Evolutionary conservation across 2,888 invertebrate species (phyloP).

Genomic region (Chalcosyrphus nemorum): DNA sequence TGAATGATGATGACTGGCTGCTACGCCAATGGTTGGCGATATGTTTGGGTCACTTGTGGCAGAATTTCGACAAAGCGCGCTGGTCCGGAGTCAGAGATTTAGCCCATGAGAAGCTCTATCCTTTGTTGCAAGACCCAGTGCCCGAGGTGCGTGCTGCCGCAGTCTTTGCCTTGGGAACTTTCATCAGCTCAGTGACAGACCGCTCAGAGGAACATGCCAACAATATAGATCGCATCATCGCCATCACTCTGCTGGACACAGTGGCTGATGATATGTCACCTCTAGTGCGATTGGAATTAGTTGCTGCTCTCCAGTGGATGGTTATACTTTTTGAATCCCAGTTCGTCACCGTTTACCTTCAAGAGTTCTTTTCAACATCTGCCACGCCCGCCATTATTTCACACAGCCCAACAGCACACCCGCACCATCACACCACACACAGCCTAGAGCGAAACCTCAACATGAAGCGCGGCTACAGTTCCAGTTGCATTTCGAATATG

Average conservation of each 20-base stretch:
- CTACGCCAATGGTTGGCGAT: slow-evolving; percentile 95
- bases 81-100: slow-evolving; percentile 98
- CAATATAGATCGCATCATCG: slow-evolving; percentile 96
- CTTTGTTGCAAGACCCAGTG: slow-evolving; percentile 89
- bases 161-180: slow-evolving; percentile 97
- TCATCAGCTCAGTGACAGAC: slow-evolving; percentile 91
- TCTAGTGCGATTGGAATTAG: slow-evolving; percentile 93
- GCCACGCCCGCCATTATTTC: slow-evolving; percentile 63
- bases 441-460: slow-evolving; percentile 81
- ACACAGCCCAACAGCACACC: slow-evolving; percentile 52
- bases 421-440: slow-evolving; percentile 77
- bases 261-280: slow-evolving; percentile 92
- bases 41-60: slow-evolving; percentile 95
- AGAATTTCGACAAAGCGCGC: slow-evolving; percentile 92
- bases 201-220: slow-evolving; percentile 97
- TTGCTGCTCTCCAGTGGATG: slow-evolving; percentile 93
- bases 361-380: slow-evolving; percentile 82
- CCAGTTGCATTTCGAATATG: slow-evolving; percentile 86
- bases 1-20: slow-evolving; percentile 87
- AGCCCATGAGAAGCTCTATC: slow-evolving; percentile 97
- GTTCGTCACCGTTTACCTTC: slow-evolving; percentile 90
- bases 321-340: slow-evolving; percentile 93
- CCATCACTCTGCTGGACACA: slow-evolving; percentile 91
- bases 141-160: slow-evolving; percentile 97
- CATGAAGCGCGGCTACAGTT: slow-evolving; percentile 87